Conservation (phyloP, 2,797 vertebrate genomes). For the Anabas testudineus region DNA sequence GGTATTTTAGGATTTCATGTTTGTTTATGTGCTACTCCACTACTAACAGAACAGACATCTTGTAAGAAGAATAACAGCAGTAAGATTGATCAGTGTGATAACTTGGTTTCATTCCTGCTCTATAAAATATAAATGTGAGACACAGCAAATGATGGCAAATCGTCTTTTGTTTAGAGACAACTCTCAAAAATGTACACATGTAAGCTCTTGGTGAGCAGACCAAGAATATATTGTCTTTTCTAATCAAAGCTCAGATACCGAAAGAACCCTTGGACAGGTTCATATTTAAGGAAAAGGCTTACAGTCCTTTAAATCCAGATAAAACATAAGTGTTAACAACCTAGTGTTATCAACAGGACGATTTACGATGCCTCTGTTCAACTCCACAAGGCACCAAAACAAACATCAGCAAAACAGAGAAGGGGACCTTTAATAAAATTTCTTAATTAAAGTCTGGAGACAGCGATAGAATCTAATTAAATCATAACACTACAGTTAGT, state of each 20-base stretch:
- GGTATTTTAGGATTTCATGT: background rate
- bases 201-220: background rate
- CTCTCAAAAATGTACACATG: too few relatives aligned
- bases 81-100: slow-evolving; percentile 20
- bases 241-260: too few relatives aligned
- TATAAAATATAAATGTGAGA: background rate
- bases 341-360: slow-evolving; percentile 4
- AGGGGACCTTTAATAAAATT: slow-evolving; percentile 22
- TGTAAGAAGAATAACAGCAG: background rate
- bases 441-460: slow-evolving; percentile 61
- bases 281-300: background rate
- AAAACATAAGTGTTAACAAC: background rate
- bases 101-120: background rate
- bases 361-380: slow-evolving; percentile 3
- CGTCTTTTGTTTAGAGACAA: slow-evolving; percentile 12
- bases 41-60: slow-evolving; percentile 2
- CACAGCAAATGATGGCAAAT: slow-evolving; percentile 22
- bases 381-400: slow-evolving; percentile 18
- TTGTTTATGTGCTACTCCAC: background rate
- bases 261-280: background rate
- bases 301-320: slow-evolving; percentile 19
- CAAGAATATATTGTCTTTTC: too few relatives aligned
- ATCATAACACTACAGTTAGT: slow-evolving; percentile 43
- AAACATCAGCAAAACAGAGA: slow-evolving; percentile 36
- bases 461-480: slow-evolving; percentile 65